Evolutionary conservation across 2,113 vertebrate genomes (phyloP), one percentile per base, ranked within the genome.

Genomic region (Podarcis cretensis): DNA sequence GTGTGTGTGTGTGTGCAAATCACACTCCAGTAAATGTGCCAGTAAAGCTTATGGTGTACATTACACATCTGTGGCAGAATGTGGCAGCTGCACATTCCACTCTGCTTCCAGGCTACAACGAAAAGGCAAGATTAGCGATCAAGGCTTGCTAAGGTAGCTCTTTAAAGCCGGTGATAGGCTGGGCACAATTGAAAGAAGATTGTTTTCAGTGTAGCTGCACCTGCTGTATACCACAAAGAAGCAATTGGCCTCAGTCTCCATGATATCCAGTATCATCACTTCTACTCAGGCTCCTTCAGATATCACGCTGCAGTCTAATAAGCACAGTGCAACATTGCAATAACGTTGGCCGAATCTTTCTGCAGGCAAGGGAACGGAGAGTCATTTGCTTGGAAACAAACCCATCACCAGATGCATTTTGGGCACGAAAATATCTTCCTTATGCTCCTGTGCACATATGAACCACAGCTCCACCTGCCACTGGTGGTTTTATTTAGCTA

Each of bases 381-480:
- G 54, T 37, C 73, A 69, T 84, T 89, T 0, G 35, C 12, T 77
- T 65, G 7, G 16, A 25, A 54, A 63, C 32, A 3, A 1, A 4
- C 10, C 2, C 18, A n/a, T 54, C 12, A 3, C 27, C 80, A 6
- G 0, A 1, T 74, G 81, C 57, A 83, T 6, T 83, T 77, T 81
- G 82, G 54, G 23, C 0, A 2, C 59, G 78, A 57, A 91, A 86
- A 81, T 66, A 23, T 57, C 77, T 59, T 12, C 21, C 10, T 0
- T n/a, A 86, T 90, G 83, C 71, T 90, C 9, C 88, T 85, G 5
- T 32, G 91, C 89, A 40, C 0, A 2, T 76, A 25, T 71, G 4
- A 23, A 12, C 13, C n/a, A 86, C 48, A 86, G 18, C 73, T 0
- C 10, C 0, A 71, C 10, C 43, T 54, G 20, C 4, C 0, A 0